These are phyloP conservation scores for Grantiella picta DNA, from an alignment of 2,113 vertebrate genomes.

Conservation along the genomic window DNA sequence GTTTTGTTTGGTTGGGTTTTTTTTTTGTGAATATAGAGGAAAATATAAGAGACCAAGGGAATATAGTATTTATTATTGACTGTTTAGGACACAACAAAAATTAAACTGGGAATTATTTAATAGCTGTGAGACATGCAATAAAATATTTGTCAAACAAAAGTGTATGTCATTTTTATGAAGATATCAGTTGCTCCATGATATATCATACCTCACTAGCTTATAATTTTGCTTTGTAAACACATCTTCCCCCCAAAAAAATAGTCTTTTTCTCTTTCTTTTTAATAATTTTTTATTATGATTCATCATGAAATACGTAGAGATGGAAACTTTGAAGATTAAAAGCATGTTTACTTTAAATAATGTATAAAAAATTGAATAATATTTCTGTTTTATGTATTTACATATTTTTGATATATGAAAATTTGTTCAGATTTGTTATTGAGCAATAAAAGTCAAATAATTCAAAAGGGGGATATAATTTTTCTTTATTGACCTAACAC, in stretches of 20 bases:
- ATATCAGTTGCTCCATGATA: not conserved
- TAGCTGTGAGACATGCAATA: conserved; percentile 49
- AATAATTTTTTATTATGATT: not conserved
- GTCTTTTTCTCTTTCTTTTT: not conserved
- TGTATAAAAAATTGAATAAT: not conserved
- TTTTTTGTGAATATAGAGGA: not conserved
- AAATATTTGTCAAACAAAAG: conserved; percentile 49
- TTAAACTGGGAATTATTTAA: conserved; percentile 68
- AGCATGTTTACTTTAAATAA: conserved; percentile 13
- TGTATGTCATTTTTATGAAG: conserved; percentile 49
- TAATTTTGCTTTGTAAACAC: conserved; percentile 39
- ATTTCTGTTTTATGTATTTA: not conserved
- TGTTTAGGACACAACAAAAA: conserved; percentile 26
- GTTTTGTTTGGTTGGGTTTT: too few species aligned
- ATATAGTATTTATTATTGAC: conserved; percentile 11
- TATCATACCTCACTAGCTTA: conserved; percentile 10
- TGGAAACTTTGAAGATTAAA: not conserved
- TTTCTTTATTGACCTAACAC: not conserved
- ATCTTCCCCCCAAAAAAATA: not conserved
- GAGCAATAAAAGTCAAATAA: conserved; percentile 6
- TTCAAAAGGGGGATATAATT: not conserved
- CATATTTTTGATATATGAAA: not conserved
- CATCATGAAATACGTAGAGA: not conserved
- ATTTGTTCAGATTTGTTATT: not conserved
- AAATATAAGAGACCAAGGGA: not conserved